phyloP scores from a whole-genome alignment of 2,888 invertebrate species.

The Hirtodrosophila duncani region DNA sequence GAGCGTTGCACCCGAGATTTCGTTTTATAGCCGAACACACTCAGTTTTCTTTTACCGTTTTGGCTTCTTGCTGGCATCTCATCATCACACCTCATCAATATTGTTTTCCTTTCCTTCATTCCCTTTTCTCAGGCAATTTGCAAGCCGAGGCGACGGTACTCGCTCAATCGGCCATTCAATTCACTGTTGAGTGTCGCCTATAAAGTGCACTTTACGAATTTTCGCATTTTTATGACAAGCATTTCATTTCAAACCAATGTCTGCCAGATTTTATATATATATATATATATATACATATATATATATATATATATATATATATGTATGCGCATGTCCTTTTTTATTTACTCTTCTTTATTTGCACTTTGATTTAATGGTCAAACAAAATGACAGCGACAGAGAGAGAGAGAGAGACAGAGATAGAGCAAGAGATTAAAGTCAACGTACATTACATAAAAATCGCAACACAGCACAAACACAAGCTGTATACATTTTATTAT shows the following conservation, averaged over 20 bases:
- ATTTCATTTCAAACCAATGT: conserved; percentile 52
- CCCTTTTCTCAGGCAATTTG: too few relatives aligned
- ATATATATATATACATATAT: too few relatives aligned
- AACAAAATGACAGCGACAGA: conserved; percentile 34
- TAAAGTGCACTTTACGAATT: conserved; percentile 67
- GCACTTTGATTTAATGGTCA: conserved; percentile 66
- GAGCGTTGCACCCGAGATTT: too few relatives aligned
- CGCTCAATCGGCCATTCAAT: too few relatives aligned
- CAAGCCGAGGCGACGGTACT: too few relatives aligned
- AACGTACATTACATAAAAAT: too few relatives aligned
- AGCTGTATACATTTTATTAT: conserved; percentile 62
- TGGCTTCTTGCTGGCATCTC: too few relatives aligned
- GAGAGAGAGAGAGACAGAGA: conserved; percentile 4
- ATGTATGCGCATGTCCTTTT: too few relatives aligned
- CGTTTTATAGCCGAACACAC: too few relatives aligned
- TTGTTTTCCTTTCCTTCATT: conserved; percentile 26
- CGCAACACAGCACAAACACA: conserved; percentile 19
- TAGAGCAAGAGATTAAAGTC: conserved; percentile 5
- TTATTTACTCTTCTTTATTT: conserved; percentile 68
- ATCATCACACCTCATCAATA: conserved; percentile 24
- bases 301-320: too few relatives aligned
- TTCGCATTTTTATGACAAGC: conserved; percentile 66
- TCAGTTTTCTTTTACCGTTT: too few relatives aligned
- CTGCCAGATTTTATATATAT: too few relatives aligned
- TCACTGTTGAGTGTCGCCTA: conserved; percentile 28